Evolutionary conservation across 2,113 vertebrate species (phyloP).

Genomic region (Polypterus senegalus): DNA sequence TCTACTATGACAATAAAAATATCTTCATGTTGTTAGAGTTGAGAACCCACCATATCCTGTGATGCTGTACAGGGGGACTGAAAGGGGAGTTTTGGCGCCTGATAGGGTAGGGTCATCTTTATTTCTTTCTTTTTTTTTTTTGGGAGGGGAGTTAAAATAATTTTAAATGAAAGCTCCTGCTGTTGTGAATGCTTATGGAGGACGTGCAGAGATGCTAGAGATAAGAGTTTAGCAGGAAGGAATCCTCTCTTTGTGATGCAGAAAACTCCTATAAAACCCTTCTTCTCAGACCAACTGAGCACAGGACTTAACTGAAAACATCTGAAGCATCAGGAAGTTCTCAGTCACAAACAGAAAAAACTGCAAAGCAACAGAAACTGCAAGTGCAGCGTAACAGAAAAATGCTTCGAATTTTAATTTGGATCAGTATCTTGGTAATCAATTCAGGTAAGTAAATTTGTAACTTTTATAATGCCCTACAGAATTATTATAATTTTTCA

Average conservation of each 20-base stretch:
- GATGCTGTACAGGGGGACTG: conserved; percentile 3
- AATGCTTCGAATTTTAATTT: no score
- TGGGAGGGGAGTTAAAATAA: conserved; percentile 1
- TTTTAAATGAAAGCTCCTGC: conserved; percentile 16
- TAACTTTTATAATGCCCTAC: no score
- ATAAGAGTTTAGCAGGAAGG: conserved; percentile 6
- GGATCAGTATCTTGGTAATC: no score
- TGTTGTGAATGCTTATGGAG: conserved; percentile 5
- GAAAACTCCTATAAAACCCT: no score
- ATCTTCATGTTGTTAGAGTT: conserved; percentile 27
- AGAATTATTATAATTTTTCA: no score
- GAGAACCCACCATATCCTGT: conserved; percentile 33
- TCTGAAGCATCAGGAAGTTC: no score
- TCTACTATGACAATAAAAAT: conserved; percentile 24
- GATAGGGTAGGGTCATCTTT: conserved; percentile 15
- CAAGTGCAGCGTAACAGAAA: no score
- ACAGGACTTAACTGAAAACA: no score
- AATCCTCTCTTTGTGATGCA: neutral
- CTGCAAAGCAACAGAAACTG: no score
- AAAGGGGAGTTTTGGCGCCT: conserved; percentile 21
- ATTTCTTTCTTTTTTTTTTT: conserved; percentile 10
- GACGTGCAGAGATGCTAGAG: conserved; percentile 15
- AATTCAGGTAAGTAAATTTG: no score
- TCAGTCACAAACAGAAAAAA: no score
- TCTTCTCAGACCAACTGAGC: no score